These are phyloP conservation scores for Pomatorhinus ruficollis DNA, from an alignment of 2,113 vertebrate species.

Conservation along the genomic window DNA sequence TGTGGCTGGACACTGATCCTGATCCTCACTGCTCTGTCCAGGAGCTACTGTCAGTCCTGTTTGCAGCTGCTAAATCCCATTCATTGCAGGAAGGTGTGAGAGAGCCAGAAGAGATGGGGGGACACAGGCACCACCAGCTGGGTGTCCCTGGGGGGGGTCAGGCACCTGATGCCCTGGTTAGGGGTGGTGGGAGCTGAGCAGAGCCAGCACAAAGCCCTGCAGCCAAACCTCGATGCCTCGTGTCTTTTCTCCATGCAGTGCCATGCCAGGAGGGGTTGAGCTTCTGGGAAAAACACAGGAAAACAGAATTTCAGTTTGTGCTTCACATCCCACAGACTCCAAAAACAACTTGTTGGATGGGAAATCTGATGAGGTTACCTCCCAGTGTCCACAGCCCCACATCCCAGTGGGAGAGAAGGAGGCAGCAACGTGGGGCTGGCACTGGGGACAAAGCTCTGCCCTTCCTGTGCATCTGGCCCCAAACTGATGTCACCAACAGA, in stretches of 20 bases:
- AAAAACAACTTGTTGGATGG: neutral
- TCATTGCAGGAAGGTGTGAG: neutral
- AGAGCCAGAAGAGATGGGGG: fast-evolving
- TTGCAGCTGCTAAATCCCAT: neutral
- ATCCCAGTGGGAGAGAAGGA: neutral
- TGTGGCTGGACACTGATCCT: fast-evolving
- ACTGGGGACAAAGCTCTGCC: neutral
- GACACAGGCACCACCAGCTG: fast-evolving
- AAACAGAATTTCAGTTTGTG: neutral
- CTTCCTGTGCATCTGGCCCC: neutral
- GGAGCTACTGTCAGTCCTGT: neutral
- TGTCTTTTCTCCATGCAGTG: fast-evolving
- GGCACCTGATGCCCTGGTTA: neutral
- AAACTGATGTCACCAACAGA: neutral
- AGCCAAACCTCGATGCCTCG: neutral
- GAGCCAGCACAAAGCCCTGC: neutral
- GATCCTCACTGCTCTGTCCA: fast-evolving
- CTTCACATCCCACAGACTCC: neutral
- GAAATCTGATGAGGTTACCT: neutral
- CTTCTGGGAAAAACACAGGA: neutral
- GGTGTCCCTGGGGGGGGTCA: no score
- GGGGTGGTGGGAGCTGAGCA: neutral
- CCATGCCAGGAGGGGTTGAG: fast-evolving
- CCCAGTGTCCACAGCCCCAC: neutral
- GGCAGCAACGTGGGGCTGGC: neutral